These are phyloP conservation scores for Artibeus lituratus DNA, from an alignment of 2,797 vertebrate genomes.

Conservation along the genomic window DNA sequence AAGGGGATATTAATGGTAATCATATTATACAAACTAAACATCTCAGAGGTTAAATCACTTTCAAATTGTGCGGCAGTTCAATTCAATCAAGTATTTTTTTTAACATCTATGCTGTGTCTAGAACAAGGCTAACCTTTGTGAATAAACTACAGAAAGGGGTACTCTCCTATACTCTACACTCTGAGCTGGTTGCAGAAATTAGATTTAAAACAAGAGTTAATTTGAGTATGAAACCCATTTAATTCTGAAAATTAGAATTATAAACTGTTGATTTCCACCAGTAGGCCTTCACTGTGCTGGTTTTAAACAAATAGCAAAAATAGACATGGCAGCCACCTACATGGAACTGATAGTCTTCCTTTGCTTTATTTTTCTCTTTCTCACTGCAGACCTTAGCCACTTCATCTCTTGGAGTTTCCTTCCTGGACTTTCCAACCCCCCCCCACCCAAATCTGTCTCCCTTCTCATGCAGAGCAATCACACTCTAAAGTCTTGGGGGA, in stretches of 20 bases:
- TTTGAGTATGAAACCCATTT: background rate
- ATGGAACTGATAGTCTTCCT: background rate
- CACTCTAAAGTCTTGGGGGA: background rate
- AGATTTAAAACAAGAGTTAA: background rate
- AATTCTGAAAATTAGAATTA: background rate
- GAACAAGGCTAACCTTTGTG: background rate
- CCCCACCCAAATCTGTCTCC: background rate
- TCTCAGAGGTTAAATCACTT: background rate
- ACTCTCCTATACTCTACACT: background rate
- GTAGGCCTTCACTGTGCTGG: background rate
- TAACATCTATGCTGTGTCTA: background rate
- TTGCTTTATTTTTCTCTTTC: background rate
- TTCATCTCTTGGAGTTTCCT: background rate
- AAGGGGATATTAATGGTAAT: background rate
- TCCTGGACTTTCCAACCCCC: background rate
- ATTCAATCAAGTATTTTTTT: background rate
- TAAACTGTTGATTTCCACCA: background rate
- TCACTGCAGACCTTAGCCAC: background rate
- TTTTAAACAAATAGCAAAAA: background rate
- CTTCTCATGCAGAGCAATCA: background rate
- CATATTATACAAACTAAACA: background rate
- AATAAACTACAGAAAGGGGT: background rate
- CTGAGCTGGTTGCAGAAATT: background rate
- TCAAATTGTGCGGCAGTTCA: background rate
- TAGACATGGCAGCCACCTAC: background rate